Conservation (phyloP, 2,888 invertebrate species). For the Gonocerus acuteangulatus region DNA sequence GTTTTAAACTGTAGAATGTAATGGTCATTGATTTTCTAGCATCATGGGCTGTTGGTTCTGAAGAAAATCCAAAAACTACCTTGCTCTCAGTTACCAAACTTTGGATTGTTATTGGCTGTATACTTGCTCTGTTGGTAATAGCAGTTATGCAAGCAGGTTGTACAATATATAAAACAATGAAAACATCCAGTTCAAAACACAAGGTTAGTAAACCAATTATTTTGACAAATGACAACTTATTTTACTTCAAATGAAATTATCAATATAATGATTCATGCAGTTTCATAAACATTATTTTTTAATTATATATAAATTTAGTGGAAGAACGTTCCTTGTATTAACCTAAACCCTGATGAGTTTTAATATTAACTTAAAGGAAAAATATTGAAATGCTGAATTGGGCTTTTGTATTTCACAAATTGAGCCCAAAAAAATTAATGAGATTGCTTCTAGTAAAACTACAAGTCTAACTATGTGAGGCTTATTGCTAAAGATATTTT, state of each 20-base stretch:
- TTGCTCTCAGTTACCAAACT: slow-evolving; percentile 66
- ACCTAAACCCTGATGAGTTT: too few species aligned
- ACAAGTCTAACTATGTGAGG: too few species aligned
- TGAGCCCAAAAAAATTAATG: too few species aligned
- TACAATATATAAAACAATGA: slow-evolving; percentile 65
- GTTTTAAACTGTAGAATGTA: too few species aligned
- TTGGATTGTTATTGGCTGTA: slow-evolving; percentile 74
- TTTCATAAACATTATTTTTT: slow-evolving; percentile 10
- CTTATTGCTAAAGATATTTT: too few species aligned
- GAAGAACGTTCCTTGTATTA: too few species aligned
- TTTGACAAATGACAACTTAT: too few species aligned
- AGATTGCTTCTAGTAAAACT: too few species aligned
- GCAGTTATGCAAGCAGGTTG: slow-evolving; percentile 76
- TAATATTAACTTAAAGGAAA: too few species aligned
- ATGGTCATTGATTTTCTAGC: slow-evolving; percentile 52
- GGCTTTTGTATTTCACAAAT: too few species aligned
- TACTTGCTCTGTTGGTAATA: slow-evolving; percentile 68
- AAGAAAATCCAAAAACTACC: slow-evolving; percentile 47
- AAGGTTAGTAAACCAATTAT: slow-evolving; percentile 53
- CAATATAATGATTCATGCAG: not conserved
- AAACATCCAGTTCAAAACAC: slow-evolving; percentile 48
- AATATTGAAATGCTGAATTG: too few species aligned
- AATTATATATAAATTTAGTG: slow-evolving; percentile 7
- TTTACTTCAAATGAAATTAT: too few species aligned
- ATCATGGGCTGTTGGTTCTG: slow-evolving; percentile 47